Evolutionary conservation across 2,113 vertebrate genomes (phyloP).

Genomic region (Nycticorax nycticorax): DNA sequence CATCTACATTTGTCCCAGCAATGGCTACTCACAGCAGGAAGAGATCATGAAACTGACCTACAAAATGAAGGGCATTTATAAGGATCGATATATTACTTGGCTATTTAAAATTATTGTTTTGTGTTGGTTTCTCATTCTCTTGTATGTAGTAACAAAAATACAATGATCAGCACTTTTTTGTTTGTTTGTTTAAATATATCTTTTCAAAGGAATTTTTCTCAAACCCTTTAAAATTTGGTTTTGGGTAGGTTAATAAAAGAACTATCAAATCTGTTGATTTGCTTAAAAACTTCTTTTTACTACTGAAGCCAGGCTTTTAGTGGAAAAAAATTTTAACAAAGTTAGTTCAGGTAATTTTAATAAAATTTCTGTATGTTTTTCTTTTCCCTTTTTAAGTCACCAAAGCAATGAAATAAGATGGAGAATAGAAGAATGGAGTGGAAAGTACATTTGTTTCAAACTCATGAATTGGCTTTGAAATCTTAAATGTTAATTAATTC

Average conservation of each 20-base stretch:
- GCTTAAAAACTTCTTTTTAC: background rate
- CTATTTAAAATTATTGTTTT: background rate
- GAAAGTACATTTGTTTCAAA: background rate
- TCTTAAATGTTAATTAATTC: background rate
- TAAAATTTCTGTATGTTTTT: accelerated
- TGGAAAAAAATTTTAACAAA: background rate
- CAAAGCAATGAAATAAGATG: background rate
- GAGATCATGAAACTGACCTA: background rate
- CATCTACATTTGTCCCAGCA: background rate
- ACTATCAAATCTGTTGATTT: background rate
- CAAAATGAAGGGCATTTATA: background rate
- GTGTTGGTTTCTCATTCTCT: background rate
- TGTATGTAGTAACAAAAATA: background rate
- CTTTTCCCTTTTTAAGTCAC: background rate
- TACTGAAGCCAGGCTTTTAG: background rate
- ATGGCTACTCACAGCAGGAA: background rate
- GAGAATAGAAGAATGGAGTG: background rate
- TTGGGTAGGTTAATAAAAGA: background rate
- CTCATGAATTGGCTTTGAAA: background rate
- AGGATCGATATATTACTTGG: background rate
- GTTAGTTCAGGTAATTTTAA: background rate
- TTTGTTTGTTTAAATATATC: background rate
- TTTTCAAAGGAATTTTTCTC: background rate
- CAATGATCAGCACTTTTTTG: background rate
- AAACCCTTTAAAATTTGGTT: background rate